These are phyloP conservation scores for Alouatta palliata DNA, from an alignment of 2,113 vertebrate species.

Conservation along the genomic window DNA sequence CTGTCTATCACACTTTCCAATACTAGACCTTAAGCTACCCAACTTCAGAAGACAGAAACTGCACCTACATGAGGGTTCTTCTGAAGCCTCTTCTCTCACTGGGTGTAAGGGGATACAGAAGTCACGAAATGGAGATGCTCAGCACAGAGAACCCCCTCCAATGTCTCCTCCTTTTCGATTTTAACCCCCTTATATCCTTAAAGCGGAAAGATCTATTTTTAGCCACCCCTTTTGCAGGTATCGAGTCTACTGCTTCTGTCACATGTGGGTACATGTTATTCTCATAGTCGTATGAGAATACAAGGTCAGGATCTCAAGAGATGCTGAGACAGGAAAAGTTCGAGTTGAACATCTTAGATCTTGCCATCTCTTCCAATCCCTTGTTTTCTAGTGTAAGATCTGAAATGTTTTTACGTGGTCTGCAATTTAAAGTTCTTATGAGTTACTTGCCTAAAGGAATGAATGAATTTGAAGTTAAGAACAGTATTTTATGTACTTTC, in stretches of 20 bases:
- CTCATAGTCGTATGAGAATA: too few species aligned
- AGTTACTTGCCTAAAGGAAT: background rate
- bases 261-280: too few species aligned
- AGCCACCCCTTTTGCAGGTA: background rate
- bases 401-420: background rate
- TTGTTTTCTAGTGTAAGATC: background rate
- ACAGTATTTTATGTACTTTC: background rate
- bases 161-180: background rate
- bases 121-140: too few species aligned
- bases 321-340: background rate
- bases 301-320: background rate
- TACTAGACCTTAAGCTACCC: background rate
- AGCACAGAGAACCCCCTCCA: background rate
- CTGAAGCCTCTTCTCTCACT: background rate
- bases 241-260: background rate
- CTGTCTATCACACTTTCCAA: background rate
- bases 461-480: background rate
- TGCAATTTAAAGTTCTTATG: background rate
- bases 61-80: background rate
- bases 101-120: background rate
- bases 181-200: background rate
- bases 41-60: background rate
- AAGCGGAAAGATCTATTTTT: background rate
- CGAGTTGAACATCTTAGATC: fast-evolving
- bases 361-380: background rate